Conservation (phyloP, 2,113 vertebrate genomes). For the Leucosticte australis region DNA sequence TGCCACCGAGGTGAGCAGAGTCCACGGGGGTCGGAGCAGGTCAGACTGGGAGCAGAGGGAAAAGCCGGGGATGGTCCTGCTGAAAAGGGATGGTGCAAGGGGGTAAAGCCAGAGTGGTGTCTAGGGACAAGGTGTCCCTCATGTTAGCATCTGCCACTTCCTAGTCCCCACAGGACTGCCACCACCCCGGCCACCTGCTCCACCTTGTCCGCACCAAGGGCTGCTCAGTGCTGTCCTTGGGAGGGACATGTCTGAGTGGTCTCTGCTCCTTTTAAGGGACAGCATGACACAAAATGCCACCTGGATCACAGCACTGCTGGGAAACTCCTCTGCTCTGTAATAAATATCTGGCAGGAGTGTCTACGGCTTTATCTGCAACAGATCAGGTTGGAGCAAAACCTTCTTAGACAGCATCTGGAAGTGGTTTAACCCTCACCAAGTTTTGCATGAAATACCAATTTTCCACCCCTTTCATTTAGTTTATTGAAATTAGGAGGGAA, state of each 20-base stretch:
- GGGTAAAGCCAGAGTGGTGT: rapidly evolving
- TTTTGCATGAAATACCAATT: slow-evolving; percentile 66
- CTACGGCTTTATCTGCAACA: slow-evolving; percentile 30
- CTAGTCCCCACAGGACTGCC: rapidly evolving
- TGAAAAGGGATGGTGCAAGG: neutral
- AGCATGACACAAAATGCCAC: neutral
- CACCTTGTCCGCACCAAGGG: rapidly evolving
- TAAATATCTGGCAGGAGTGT: neutral
- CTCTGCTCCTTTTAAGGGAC: neutral
- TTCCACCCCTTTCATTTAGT: slow-evolving; percentile 58
- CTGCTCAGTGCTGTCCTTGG: neutral
- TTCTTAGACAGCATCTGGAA: slow-evolving; percentile 61
- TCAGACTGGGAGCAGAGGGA: neutral
- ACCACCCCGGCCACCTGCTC: rapidly evolving
- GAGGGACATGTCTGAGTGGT: neutral
- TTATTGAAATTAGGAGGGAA: slow-evolving; percentile 59
- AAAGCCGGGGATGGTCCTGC: neutral
- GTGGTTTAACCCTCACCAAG: slow-evolving; percentile 38
- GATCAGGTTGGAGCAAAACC: slow-evolving; percentile 33
- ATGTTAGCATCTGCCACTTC: neutral
- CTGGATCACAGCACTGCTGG: neutral
- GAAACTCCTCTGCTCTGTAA: neutral
- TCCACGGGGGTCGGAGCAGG: neutral
- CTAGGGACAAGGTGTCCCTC: rapidly evolving
- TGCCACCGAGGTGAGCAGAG: neutral